These are phyloP conservation scores for Helicoverpa armigera DNA, from an alignment of 1,140 invertebrate genomes.

Conservation along the genomic window DNA sequence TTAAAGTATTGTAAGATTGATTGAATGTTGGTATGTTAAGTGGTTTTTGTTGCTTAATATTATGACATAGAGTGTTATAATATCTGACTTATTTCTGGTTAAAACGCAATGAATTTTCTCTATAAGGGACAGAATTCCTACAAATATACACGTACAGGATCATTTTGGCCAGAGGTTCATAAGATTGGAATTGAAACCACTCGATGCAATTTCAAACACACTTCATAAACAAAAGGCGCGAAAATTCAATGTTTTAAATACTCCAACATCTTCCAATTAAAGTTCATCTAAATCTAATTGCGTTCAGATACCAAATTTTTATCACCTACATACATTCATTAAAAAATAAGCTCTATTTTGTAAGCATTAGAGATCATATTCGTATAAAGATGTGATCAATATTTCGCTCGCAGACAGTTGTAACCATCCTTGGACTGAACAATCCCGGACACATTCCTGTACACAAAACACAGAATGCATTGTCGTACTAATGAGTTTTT, in stretches of 20 bases:
- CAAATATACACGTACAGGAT: too few species aligned
- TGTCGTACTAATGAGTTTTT: conserved; percentile 47
- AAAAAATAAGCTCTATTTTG: background rate
- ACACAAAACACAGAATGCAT: conserved; percentile 46
- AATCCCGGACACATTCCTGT: conserved; percentile 40
- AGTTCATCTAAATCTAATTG: conserved; percentile 20
- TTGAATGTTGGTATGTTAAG: conserved; percentile 6
- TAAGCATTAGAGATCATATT: background rate
- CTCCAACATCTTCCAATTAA: conserved; percentile 4
- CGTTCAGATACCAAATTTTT: conserved; percentile 5
- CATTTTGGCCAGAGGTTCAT: too few species aligned
- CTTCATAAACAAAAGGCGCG: background rate
- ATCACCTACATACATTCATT: too few species aligned
- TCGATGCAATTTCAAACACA: background rate
- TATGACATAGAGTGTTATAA: too few species aligned
- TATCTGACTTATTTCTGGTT: too few species aligned
- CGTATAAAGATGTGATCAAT: background rate
- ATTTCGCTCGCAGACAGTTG: conserved; percentile 6
- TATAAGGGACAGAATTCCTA: too few species aligned
- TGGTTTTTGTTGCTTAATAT: background rate
- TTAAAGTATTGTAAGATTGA: background rate
- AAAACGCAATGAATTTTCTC: too few species aligned
- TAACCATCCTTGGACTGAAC: conserved; percentile 38
- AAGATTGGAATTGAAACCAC: background rate
- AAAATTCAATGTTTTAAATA: conserved; percentile 9